Base-by-base conservation (phyloP, 2,797 vertebrate species). In the Dipus sagitta region DNA sequence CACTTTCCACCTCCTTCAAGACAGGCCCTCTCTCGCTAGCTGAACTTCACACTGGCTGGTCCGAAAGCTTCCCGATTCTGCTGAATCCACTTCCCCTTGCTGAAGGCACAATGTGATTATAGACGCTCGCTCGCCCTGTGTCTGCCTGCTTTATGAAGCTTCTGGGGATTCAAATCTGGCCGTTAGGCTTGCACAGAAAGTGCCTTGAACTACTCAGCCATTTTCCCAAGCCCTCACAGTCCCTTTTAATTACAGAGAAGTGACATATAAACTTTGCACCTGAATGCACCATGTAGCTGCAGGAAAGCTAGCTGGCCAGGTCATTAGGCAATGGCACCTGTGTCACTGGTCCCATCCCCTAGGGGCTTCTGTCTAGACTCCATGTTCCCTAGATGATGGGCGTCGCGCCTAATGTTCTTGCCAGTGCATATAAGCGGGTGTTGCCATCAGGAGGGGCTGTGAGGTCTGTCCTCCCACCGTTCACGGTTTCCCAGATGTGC, bases 401-500 rank as follows among this genome's bases (percentile, higher is more conserved):
- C 70, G 47, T 94, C 18, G 4, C 32, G 6, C 62, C 7, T 38
- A 24, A 32, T 58, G 26, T 34, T 86, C 62, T 30, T 70, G 76
- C 58, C 26, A 74, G 64, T 13, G 58, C 24, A 74, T 24, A n/a
- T 65, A 90, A 71, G 54, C 21, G 28, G 23, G 62, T 58, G 79
- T 20, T 34, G 47, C n/a, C 81, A 52, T 62, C 47, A 88, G 24
- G 34, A 90, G 95, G 67, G 67, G n/a, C 64, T 26, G 21, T 76
- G 74, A 20, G 23, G 42, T n/a, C 65, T 6, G 24, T 52, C 14
- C 30, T 86, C 76, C 18, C 28, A 7, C 8, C 52, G 62, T 30
- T 70, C 47, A 14, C 32, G n/a, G 32, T 70, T 88, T 81, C 90
- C 88, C 86, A 90, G 78, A 84, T 62, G 77, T 81, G 92, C 62